These are phyloP conservation scores for Trachemys scripta DNA, from an alignment of 2,113 vertebrate species.

Conservation along the genomic window DNA sequence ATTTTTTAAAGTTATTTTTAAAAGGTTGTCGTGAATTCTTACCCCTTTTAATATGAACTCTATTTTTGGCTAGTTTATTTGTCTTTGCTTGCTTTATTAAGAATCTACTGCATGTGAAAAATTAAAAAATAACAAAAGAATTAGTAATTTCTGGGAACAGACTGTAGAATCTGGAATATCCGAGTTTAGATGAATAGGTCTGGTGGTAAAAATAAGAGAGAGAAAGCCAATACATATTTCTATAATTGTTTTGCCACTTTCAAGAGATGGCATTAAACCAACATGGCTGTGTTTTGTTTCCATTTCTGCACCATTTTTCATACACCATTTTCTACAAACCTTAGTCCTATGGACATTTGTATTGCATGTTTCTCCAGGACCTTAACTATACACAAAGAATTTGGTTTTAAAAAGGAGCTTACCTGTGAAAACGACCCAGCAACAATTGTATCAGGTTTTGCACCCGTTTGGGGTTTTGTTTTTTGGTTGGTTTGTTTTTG, in stretches of 20 bases:
- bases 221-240: neutral
- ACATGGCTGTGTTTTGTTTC: neutral
- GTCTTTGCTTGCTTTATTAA: neutral
- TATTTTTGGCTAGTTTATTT: neutral
- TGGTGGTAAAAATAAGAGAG: neutral
- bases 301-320: neutral
- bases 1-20: neutral
- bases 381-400: conserved; percentile 3
- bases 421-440: conserved; percentile 45
- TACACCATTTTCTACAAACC: neutral
- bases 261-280: neutral
- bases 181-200: neutral
- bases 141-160: neutral
- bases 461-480: neutral
- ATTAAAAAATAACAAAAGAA: neutral
- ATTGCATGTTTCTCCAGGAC: neutral
- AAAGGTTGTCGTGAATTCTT: neutral
- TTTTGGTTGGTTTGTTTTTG: too few relatives aligned
- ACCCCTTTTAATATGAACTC: neutral
- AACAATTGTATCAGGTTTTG: neutral
- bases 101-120: neutral
- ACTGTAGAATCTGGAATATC: neutral
- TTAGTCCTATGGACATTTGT: neutral
- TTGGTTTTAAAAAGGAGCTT: conserved; percentile 18
- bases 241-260: neutral